Percentiles rank a stretch among this genome's conserved stretches.
Evolutionary conservation across 2,888 invertebrate genomes (phyloP).

Genomic region (Sminthurinus aureus): DNA sequence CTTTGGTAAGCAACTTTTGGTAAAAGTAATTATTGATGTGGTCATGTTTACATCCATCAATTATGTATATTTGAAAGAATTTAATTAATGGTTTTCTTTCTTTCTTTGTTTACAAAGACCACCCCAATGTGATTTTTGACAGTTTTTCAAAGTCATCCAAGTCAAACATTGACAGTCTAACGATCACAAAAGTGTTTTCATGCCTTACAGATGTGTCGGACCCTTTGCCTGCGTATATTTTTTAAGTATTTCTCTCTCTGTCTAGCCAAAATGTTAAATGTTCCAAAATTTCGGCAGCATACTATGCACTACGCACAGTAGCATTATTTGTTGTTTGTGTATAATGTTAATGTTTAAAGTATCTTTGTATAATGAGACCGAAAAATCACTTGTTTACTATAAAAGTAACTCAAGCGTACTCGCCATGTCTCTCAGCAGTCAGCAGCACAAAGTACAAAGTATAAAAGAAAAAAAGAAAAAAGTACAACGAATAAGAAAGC

Average conservation of each 20-base stretch:
- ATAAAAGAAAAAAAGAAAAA: neutral
- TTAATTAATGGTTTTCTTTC: conserved; percentile 19
- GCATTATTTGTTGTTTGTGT: neutral
- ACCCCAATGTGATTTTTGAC: conserved; percentile 37
- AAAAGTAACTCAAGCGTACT: conserved; percentile 24
- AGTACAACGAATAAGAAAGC: neutral
- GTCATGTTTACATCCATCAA: too few relatives aligned
- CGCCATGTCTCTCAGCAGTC: neutral
- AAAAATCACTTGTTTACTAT: conserved; percentile 40
- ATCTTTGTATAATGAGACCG: neutral
- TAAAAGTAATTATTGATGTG: too few relatives aligned
- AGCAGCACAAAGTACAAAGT: neutral
- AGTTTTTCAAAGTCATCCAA: conserved; percentile 31
- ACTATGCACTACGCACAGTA: neutral
- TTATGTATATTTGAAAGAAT: neutral
- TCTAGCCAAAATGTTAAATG: neutral
- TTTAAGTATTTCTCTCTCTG: neutral
- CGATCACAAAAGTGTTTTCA: conserved; percentile 37
- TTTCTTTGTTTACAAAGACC: neutral
- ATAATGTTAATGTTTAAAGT: too few relatives aligned
- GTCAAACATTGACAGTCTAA: conserved; percentile 42
- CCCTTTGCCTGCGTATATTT: conserved; percentile 3
- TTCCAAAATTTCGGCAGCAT: neutral
- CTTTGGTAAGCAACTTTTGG: too few relatives aligned
- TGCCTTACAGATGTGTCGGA: conserved; percentile 36